These are phyloP conservation scores for Teleiodes luculella DNA, from an alignment of 2,888 invertebrate species.

Conservation along the genomic window DNA sequence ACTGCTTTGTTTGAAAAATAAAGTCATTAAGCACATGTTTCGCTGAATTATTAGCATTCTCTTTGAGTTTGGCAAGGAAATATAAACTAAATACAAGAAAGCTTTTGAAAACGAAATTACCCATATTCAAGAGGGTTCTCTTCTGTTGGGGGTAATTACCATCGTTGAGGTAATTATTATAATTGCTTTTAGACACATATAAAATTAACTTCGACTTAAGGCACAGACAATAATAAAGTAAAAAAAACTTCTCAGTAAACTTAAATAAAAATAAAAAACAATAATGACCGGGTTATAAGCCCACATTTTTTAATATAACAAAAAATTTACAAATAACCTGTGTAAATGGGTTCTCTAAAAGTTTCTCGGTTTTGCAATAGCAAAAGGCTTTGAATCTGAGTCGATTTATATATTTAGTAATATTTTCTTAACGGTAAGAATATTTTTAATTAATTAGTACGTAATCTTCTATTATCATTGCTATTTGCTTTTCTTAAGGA, in stretches of 20 bases:
- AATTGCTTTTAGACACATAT: slow-evolving; percentile 69
- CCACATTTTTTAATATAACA: too few species aligned
- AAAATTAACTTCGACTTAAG: slow-evolving; percentile 58
- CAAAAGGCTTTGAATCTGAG: too few species aligned
- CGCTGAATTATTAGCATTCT: slow-evolving; percentile 26
- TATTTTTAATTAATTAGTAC: too few species aligned
- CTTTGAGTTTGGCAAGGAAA: slow-evolving; percentile 45
- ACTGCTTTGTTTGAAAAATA: background rate
- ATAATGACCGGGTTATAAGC: background rate
- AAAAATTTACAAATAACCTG: too few species aligned
- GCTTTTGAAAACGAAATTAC: slow-evolving; percentile 69
- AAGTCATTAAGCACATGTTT: background rate
- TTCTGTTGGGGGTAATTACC: slow-evolving; percentile 64
- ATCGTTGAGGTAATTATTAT: slow-evolving; percentile 67
- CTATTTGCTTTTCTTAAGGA: background rate
- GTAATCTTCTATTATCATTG: too few species aligned
- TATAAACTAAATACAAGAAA: slow-evolving; percentile 36
- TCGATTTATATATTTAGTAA: too few species aligned
- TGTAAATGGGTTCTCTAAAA: too few species aligned
- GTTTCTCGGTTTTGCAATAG: too few species aligned
- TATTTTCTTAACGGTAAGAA: too few species aligned
- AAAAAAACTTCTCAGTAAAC: background rate
- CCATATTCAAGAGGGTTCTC: slow-evolving; percentile 55
- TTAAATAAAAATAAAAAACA: background rate
- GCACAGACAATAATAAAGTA: slow-evolving; percentile 26